phyloP scores from a whole-genome alignment of 2,888 invertebrate species.

The Colostygia pectinataria region DNA sequence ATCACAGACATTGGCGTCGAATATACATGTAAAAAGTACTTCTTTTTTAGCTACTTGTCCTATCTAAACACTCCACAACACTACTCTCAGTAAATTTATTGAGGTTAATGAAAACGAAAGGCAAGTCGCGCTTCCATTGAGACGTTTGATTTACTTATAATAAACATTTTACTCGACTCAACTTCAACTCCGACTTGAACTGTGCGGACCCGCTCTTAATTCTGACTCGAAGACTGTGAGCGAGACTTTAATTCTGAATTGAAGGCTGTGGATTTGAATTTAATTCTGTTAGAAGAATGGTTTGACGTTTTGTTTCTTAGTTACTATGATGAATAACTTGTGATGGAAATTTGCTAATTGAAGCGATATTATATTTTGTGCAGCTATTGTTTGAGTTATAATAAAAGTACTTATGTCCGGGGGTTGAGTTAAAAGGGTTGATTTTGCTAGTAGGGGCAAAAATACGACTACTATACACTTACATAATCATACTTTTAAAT shows the following conservation, averaged over 20 bases:
- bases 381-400: constrained; percentile 1
- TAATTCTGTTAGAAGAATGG: constrained; percentile 20
- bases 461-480: too few species aligned
- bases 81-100: constrained; percentile 47
- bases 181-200: constrained; percentile 14
- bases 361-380: constrained; percentile 9
- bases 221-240: constrained; percentile 9
- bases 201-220: constrained; percentile 4
- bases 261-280: constrained; percentile 16
- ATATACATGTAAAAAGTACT: too few species aligned
- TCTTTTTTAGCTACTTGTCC: constrained; percentile 18
- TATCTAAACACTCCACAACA: constrained; percentile 38
- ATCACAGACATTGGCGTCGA: too few species aligned
- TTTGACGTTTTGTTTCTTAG: constrained; percentile 21
- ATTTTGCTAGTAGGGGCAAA: not conserved
- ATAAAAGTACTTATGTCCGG: not conserved
- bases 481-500: too few species aligned
- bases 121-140: constrained; percentile 37
- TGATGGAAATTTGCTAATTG: constrained; percentile 10
- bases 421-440: not conserved
- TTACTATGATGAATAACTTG: constrained; percentile 19
- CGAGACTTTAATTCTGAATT: constrained; percentile 5
- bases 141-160: constrained; percentile 51
- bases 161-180: constrained; percentile 44
- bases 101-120: constrained; percentile 60